These are phyloP conservation scores for Pristionchus fissidentatus DNA, from an alignment of 2,888 invertebrate genomes.

Conservation along the genomic window DNA sequence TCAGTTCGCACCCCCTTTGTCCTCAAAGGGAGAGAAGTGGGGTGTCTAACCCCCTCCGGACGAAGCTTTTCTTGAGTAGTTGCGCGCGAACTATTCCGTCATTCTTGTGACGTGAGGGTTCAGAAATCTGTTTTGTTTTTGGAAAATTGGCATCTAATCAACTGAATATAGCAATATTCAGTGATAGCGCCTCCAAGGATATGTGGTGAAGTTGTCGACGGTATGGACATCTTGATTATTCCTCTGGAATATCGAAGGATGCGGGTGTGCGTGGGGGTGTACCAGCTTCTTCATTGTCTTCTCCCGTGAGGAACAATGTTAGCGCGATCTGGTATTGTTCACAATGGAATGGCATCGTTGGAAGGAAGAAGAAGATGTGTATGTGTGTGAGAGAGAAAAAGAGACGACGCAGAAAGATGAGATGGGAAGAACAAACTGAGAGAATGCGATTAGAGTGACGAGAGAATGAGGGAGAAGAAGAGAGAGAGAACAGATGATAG, in stretches of 20 bases:
- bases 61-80: slow-evolving; percentile 13
- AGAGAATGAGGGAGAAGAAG: too few relatives aligned
- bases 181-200: too few relatives aligned
- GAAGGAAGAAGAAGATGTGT: neutral
- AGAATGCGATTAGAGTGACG: slow-evolving; percentile 17
- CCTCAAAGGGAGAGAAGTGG: slow-evolving; percentile 27
- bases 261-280: neutral
- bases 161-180: too few relatives aligned
- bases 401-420: slow-evolving; percentile 16
- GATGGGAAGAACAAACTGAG: slow-evolving; percentile 42
- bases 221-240: too few relatives aligned
- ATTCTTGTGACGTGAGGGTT: slow-evolving; percentile 11
- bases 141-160: too few relatives aligned
- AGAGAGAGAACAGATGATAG: too few relatives aligned
- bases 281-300: neutral
- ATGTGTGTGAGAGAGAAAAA: slow-evolving; percentile 23
- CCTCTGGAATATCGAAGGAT: neutral
- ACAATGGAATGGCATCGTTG: slow-evolving; percentile 16
- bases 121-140: too few relatives aligned
- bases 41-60: neutral
- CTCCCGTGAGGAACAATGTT: slow-evolving; percentile 9
- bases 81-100: slow-evolving; percentile 9
- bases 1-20: slow-evolving; percentile 29
- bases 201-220: too few relatives aligned
- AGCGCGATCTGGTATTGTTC: slow-evolving; percentile 38